phyloP scores from a whole-genome alignment of 2,797 vertebrate genomes.

The Myotis myotis region DNA sequence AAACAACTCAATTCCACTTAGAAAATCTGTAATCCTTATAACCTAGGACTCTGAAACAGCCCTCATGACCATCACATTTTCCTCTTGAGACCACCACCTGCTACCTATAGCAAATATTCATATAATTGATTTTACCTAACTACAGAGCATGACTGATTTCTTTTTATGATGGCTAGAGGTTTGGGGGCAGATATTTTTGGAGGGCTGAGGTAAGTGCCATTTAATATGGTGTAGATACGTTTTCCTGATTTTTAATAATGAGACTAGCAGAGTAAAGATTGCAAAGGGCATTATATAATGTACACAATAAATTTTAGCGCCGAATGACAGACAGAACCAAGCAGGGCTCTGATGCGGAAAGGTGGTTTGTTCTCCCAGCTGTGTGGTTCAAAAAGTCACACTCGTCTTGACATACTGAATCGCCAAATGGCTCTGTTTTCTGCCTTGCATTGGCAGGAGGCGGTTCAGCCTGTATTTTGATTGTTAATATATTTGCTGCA shows the following conservation, averaged over 20 bases:
- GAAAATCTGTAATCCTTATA: background rate
- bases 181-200: constrained; percentile 49
- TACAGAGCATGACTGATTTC: background rate
- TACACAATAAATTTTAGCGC: constrained; percentile 65
- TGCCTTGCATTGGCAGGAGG: constrained; percentile 52
- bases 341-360: constrained; percentile 47
- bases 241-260: constrained; percentile 73
- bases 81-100: constrained; percentile 42
- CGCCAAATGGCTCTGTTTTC: constrained; percentile 57
- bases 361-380: constrained; percentile 69
- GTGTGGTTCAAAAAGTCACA: constrained; percentile 72
- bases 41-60: background rate
- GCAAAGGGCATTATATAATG: background rate
- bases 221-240: constrained; percentile 64
- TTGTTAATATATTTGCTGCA: constrained; percentile 74
- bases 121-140: constrained; percentile 49
- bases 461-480: constrained; percentile 68
- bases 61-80: background rate
- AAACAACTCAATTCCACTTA: background rate
- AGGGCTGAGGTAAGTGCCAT: constrained; percentile 72
- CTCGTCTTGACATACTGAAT: constrained; percentile 62
- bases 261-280: constrained; percentile 70
- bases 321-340: constrained; percentile 69
- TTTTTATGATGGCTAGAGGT: constrained; percentile 53
- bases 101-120: constrained; percentile 64